Conservation (phyloP, 1,140 invertebrate species). For the Aphaenogaster floridana region DNA sequence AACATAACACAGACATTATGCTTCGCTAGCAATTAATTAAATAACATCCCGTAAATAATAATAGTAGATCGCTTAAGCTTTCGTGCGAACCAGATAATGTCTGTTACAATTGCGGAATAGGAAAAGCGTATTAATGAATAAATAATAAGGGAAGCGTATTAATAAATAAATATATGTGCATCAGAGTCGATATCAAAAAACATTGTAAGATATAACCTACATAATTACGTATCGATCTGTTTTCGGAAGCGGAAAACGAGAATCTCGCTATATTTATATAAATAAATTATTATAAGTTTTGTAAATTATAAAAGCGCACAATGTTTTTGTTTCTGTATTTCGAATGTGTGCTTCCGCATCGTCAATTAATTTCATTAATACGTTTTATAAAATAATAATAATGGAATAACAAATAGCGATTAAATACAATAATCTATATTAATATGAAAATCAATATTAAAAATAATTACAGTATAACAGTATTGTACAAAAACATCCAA, state of each 20-base stretch:
- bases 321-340: background rate
- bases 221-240: background rate
- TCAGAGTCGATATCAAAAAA: background rate
- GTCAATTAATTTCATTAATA: background rate
- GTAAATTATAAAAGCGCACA: background rate
- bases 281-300: conserved; percentile 26
- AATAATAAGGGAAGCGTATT: background rate
- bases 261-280: background rate
- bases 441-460: background rate
- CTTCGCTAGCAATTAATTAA: conserved; percentile 9
- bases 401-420: background rate
- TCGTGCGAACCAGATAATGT: background rate
- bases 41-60: conserved; percentile 16
- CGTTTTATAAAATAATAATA: background rate
- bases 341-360: background rate
- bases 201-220: background rate
- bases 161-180: background rate
- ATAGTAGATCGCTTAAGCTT: background rate
- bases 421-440: background rate
- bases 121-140: background rate
- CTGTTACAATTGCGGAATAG: conserved; percentile 27
- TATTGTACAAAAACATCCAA: background rate
- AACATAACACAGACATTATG: background rate
- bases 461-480: background rate
- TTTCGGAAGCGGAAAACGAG: background rate